Evolutionary conservation across 2,888 invertebrate species (phyloP).

Genomic region (Azorinus chamasolen): DNA sequence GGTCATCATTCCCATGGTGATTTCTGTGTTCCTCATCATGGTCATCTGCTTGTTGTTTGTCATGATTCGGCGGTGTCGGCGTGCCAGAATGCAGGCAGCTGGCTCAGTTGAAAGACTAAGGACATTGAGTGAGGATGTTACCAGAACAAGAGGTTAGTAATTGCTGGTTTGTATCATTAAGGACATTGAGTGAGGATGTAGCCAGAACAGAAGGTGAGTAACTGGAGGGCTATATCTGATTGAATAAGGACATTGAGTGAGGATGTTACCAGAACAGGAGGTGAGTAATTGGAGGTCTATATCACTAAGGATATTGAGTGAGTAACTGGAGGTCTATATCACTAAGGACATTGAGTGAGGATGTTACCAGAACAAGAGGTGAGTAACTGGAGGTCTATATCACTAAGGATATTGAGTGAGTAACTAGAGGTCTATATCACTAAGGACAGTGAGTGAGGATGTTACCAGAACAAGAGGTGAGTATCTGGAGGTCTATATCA

Average conservation of each 20-base stretch:
- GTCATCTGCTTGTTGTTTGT: constrained; percentile 78
- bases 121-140: constrained; percentile 51
- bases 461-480: constrained; percentile 40
- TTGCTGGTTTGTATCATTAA: too few relatives aligned
- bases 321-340: too few relatives aligned
- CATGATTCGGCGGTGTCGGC: constrained; percentile 76
- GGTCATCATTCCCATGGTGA: constrained; percentile 80
- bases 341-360: constrained; percentile 44
- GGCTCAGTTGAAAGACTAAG: constrained; percentile 35
- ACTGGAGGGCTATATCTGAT: too few relatives aligned
- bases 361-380: constrained; percentile 42
- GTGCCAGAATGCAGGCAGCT: constrained; percentile 28
- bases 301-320: too few relatives aligned
- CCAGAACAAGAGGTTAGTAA: constrained; percentile 36
- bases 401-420: too few relatives aligned
- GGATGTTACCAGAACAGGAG: constrained; percentile 40
- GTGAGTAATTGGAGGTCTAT: too few relatives aligned
- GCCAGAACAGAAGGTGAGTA: constrained; percentile 32
- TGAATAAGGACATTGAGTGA: constrained; percentile 42
- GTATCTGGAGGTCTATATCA: too few relatives aligned
- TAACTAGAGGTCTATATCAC: too few relatives aligned
- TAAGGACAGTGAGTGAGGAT: constrained; percentile 50
- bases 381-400: too few relatives aligned
- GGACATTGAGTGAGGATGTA: constrained; percentile 49
- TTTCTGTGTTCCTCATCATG: constrained; percentile 77